Evolutionary conservation across 2,797 vertebrate species (phyloP).

Genomic region (Otus scops): DNA sequence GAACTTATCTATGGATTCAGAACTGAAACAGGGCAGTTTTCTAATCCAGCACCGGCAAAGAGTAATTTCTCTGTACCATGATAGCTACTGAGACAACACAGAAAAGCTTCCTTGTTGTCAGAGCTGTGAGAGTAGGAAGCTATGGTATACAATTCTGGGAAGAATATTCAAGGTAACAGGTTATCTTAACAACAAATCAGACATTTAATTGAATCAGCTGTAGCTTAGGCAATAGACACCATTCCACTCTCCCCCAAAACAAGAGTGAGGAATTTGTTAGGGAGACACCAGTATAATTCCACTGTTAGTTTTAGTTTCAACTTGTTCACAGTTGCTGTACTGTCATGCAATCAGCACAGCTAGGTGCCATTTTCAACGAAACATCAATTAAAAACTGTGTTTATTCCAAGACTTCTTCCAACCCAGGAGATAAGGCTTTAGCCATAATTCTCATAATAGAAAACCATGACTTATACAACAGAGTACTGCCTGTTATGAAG

Average conservation of each 20-base stretch:
- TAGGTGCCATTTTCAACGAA: background rate
- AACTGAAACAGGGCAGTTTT: background rate
- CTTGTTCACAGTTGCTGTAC: background rate
- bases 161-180: background rate
- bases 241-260: background rate
- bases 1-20: background rate
- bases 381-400: background rate
- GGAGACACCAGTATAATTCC: background rate
- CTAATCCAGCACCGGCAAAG: background rate
- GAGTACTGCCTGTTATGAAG: background rate
- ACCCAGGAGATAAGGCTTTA: background rate
- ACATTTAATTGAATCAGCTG: background rate
- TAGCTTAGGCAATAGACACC: background rate
- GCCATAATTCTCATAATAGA: background rate
- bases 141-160: background rate
- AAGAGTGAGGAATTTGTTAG: background rate
- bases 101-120: background rate
- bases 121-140: background rate
- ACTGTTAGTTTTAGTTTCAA: background rate
- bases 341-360: background rate
- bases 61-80: background rate
- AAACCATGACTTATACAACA: background rate
- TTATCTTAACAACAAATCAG: background rate
- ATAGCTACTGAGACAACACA: background rate
- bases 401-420: background rate